Percentiles rank a stretch among this genome's conserved stretches.
Evolutionary conservation across 2,888 invertebrate species (phyloP).

Genomic region (Asteroscopus sphinx): DNA sequence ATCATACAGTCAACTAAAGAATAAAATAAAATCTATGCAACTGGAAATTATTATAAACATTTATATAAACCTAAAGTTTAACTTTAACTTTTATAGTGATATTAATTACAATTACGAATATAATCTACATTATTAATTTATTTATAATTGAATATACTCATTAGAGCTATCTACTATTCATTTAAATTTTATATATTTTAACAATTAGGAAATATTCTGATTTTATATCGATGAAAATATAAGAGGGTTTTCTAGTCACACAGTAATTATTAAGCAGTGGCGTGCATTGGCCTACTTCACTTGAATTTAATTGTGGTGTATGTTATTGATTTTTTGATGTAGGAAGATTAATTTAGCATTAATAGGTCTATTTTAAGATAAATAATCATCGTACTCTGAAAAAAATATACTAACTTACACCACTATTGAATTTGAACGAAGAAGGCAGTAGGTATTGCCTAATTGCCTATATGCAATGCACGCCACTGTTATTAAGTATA

Average conservation of each 20-base stretch:
- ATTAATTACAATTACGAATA: slow-evolving; percentile 48
- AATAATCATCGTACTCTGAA: too few relatives aligned
- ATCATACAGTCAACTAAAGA: slow-evolving; percentile 2
- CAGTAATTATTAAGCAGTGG: neutral
- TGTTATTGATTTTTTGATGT: too few relatives aligned
- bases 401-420: too few relatives aligned
- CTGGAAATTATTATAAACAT: slow-evolving; percentile 34
- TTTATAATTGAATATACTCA: slow-evolving; percentile 59
- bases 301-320: too few relatives aligned
- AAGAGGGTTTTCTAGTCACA: slow-evolving; percentile 7
- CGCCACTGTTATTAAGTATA: too few relatives aligned
- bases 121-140: slow-evolving; percentile 44
- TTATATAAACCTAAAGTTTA: slow-evolving; percentile 34
- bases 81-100: slow-evolving; percentile 32
- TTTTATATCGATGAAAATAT: slow-evolving; percentile 38
- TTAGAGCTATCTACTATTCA: slow-evolving; percentile 60
- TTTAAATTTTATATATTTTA: slow-evolving; percentile 54
- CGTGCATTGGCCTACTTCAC: too few relatives aligned
- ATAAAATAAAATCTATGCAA: slow-evolving; percentile 32
- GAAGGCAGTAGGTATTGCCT: too few relatives aligned
- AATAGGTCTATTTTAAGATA: too few relatives aligned
- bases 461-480: too few relatives aligned
- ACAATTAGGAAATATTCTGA: slow-evolving; percentile 46
- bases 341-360: too few relatives aligned
- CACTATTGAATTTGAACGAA: too few relatives aligned